Evolutionary conservation across 2,113 vertebrate species (phyloP), one percentile per base, ranked within the genome.

Genomic region (Phalacrocorax carbo): DNA sequence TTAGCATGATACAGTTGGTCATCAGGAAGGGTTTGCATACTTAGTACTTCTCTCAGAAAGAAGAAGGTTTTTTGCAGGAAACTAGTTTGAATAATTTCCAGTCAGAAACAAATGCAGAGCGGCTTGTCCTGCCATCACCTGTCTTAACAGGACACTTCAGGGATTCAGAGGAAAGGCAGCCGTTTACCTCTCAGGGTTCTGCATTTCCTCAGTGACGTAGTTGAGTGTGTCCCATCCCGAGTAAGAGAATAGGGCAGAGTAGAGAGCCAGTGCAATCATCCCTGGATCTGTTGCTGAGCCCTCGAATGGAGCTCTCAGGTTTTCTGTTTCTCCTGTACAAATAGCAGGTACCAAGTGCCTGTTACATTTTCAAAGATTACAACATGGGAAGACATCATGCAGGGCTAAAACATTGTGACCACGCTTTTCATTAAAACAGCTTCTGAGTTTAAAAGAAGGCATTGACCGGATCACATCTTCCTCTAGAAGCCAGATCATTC

Each of bases 161-260:
- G 1, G 1, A 34, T 76, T 36, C 58, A 57, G 68, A 44, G 48
- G 36, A 71, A 92, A 60, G 87, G 22, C 46, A 54, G 1, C 1
- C 4, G 4, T 65, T 82, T 95, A 99, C 98, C 98, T 98, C 76
- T 99, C 77, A 7, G 98, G 98, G 71, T 99, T 99, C 97, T 98
- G 82, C 95, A 99, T 99, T 96, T 99, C 98, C 93, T 99, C 98
- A 0, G 99, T 99, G 82, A 99, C 98, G 13, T 99, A 99, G 97
- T 99, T 99, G 90, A 99, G 98, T 0, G 98, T 99, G 84, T 99
- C 99, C 99, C 99, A 99, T 72, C 99, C 99, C 0, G 98, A 98
- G 96, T 99, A 99, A 94, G 99, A 99, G 97, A 98, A 99, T 58
- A 99, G 98, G n/a, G 99, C 99, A 3, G 99, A 98, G 96, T 99